phyloP scores from a whole-genome alignment of 2,797 vertebrate species.

The Acanthurus lineatus region DNA sequence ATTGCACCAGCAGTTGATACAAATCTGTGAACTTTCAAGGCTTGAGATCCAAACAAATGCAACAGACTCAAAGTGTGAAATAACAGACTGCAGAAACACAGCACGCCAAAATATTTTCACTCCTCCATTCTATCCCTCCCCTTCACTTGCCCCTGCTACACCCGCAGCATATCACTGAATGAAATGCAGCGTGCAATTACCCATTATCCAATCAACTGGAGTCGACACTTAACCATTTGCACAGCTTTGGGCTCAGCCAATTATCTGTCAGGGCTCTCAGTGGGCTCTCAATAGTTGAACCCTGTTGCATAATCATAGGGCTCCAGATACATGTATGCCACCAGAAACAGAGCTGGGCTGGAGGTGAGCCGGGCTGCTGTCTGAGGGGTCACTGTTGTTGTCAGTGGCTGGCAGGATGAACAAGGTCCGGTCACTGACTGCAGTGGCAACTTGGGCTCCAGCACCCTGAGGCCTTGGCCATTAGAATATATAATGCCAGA shows the following conservation, averaged over 20 bases:
- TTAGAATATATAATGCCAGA: slow-evolving; percentile 80
- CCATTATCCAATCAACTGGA: slow-evolving; percentile 80
- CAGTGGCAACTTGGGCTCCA: slow-evolving; percentile 58
- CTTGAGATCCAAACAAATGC: slow-evolving; percentile 54
- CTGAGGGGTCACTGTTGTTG: slow-evolving; percentile 80
- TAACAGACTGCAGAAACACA: slow-evolving; percentile 63
- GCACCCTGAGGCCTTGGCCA: slow-evolving; percentile 67
- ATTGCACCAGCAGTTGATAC: slow-evolving; percentile 51
- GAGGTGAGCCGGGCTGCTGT: slow-evolving; percentile 54
- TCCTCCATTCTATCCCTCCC: slow-evolving; percentile 45
- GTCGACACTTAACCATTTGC: slow-evolving; percentile 78
- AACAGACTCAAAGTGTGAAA: slow-evolving; percentile 59
- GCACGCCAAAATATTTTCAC: slow-evolving; percentile 63
- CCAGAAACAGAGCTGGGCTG: slow-evolving; percentile 42
- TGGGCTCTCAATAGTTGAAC: slow-evolving; percentile 56
- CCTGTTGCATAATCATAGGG: slow-evolving; percentile 62
- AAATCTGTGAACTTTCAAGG: slow-evolving; percentile 49
- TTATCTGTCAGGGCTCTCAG: slow-evolving; percentile 72
- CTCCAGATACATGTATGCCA: slow-evolving; percentile 49
- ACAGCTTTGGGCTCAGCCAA: slow-evolving; percentile 68
- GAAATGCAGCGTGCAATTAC: slow-evolving; percentile 76
- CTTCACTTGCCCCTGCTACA: slow-evolving; percentile 51
- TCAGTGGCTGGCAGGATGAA: slow-evolving; percentile 41
- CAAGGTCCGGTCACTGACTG: slow-evolving; percentile 62
- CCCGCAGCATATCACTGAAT: slow-evolving; percentile 67